Evolutionary conservation across 2,113 vertebrate genomes (phyloP), one percentile per base, ranked within the genome.

Genomic region (Lathamus discolor): DNA sequence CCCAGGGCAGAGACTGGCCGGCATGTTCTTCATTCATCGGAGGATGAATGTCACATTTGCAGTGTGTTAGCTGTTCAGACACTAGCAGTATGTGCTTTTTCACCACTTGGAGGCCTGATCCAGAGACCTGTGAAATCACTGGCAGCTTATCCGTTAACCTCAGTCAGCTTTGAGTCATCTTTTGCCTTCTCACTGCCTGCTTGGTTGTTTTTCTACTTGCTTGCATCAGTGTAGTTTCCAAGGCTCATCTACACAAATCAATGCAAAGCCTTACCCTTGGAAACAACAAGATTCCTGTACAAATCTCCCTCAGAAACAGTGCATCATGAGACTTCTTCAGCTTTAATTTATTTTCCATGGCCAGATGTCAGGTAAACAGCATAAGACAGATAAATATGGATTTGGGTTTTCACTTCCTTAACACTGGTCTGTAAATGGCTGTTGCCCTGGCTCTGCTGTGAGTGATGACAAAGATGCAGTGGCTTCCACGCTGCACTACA

Each of bases 401-500:
- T 80, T 90, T 76, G 23, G 11, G 3, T 3, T 80, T 90, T 90
- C 7, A 3, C 28, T 84, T 33, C 52, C 11, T 75, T 72, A 19
- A 9, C 7, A 3, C 5, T 22, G 18, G 4, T 39, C 27, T 82
- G 44, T 33, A 43, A 64, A 17, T 9, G 4, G 20, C 5, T 57
- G 16, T n/a, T 75, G 43, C 8, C 24, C 17, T 62, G 29, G 59
- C 27, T 15, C 7, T 69, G 13, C 10, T 7, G 1, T 66, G 61
- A 44, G 41, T 8, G 64, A 31, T 49, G 54, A 31, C 35, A 84
- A 89, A 8, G 27, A 9, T 9, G 11, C 20, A 1, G 2, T 35
- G 43, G 4, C 18, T 39, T 9, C 10, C 7, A 2, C 51, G 33
- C 17, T 0, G 1, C 4, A 1, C 41, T 0, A 0, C 33, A 14